These are phyloP conservation scores for Sinhomidia bicolor DNA, from an alignment of 2,888 invertebrate species.

Conservation along the genomic window DNA sequence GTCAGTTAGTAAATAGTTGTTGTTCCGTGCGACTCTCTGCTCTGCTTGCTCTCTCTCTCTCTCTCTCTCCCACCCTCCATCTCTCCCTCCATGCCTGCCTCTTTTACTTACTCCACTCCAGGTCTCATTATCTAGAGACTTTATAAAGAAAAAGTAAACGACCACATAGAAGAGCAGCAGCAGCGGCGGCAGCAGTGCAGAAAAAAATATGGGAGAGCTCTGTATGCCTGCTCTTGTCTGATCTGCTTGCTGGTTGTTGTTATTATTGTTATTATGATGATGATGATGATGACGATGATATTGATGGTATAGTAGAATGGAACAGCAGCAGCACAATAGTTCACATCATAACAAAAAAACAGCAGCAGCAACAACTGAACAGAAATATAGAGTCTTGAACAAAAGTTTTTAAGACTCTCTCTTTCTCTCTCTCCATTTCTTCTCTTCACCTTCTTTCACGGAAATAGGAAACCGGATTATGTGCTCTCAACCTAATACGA, in stretches of 20 bases:
- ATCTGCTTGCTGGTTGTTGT: too few species aligned
- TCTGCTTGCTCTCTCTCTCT: neutral
- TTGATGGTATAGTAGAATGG: neutral
- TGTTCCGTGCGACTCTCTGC: conserved; percentile 45
- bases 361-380: conserved; percentile 4
- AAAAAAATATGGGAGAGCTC: too few species aligned
- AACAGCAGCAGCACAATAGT: conserved; percentile 24
- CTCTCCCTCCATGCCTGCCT: conserved; percentile 13
- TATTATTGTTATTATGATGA: neutral
- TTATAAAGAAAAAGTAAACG: conserved; percentile 37
- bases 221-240: too few species aligned
- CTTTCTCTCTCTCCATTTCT: neutral
- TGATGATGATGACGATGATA: neutral
- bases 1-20: conserved; percentile 47
- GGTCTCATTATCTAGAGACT: conserved; percentile 47
- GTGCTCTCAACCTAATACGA: conserved; percentile 14
- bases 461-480: conserved; percentile 40
- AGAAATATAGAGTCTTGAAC: neutral
- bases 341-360: neutral
- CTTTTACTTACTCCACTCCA: conserved; percentile 28
- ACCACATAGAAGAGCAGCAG: neutral
- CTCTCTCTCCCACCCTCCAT: too few species aligned
- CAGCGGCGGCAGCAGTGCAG: too few species aligned
- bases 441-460: neutral
- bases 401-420: conserved; percentile 4